These are phyloP conservation scores for Heptranchias perlo DNA, from an alignment of 2,113 vertebrate genomes.

Conservation along the genomic window DNA sequence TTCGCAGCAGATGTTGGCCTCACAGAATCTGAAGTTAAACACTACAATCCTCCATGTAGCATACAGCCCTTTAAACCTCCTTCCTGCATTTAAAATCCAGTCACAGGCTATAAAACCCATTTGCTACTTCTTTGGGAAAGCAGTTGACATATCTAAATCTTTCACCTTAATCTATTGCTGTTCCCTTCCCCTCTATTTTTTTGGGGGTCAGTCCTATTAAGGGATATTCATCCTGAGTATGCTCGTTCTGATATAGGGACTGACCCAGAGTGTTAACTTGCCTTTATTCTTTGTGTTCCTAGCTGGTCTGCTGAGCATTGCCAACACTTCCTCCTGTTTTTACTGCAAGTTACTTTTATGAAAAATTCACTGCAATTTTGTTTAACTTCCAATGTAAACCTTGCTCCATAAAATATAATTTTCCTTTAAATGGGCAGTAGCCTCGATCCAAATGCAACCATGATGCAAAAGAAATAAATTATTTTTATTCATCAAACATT, in stretches of 20 bases:
- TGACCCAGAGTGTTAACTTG: neutral
- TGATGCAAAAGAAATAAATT: neutral
- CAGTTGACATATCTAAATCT: neutral
- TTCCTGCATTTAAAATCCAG: neutral
- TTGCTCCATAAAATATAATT: neutral
- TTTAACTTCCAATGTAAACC: neutral
- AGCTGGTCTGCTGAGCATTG: neutral
- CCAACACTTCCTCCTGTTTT: neutral
- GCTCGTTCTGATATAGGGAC: neutral
- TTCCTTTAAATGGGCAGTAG: neutral
- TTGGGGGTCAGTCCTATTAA: neutral
- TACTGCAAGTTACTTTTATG: neutral
- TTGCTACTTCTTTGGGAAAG: neutral
- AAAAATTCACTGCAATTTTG: neutral
- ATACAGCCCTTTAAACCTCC: neutral
- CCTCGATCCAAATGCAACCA: neutral
- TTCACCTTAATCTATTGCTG: neutral
- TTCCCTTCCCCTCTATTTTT: neutral
- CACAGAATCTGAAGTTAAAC: neutral
- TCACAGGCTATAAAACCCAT: neutral
- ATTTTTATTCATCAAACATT: neutral
- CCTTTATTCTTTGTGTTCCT: neutral
- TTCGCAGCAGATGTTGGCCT: neutral
- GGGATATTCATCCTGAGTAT: neutral
- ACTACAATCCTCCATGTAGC: neutral